Evolutionary conservation across 2,113 vertebrate genomes (phyloP), one percentile per base, ranked within the genome.

Genomic region (Sander lucioperca): DNA sequence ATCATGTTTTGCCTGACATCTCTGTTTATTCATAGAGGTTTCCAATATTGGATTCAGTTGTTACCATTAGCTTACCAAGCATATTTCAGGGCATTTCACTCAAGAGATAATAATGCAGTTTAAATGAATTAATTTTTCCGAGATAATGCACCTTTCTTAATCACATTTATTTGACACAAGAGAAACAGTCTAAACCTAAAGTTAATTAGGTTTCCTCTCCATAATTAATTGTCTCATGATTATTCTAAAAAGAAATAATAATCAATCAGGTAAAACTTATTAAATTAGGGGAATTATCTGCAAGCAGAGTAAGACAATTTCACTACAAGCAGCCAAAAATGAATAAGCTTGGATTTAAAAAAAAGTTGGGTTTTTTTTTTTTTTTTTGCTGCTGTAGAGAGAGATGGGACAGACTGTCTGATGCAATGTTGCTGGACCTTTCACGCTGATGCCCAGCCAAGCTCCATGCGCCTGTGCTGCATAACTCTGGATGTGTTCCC

Each of bases 361-460:
- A 19, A 75, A 59, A 33, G 5, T 33, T 25, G 1, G 25, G 0
- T 36, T 36, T 36, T n/a, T n/a, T n/a, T n/a, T n/a, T n/a, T n/a
- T n/a, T n/a, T n/a, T n/a, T n/a, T 18, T 23, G 57, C 50, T 66
- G 80, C 51, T 33, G 25, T 13, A 47, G 18, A 63, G 27, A 19
- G 2, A 53, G 54, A 56, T 36, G 57, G 51, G 53, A 11, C 15
- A 10, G 10, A 27, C 0, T 27, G n/a, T 67, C 5, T 74, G 74
- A 79, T 36, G 50, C 3, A 25, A 67, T 9, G 27, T 21, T 25
- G 51, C 91, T 59, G 45, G 93, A 99, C 98, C 98, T 97, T 97
- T 98, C 83, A 98, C 97, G 74, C 92, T 96, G 96, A 99, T 96
- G 87, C 97, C 97, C 69, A 99, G 95, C 98, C 98, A 99, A 71